Evolutionary conservation across 2,797 vertebrate species (phyloP), one percentile per base, ranked within the genome.

Genomic region (Sciaenops ocellatus): DNA sequence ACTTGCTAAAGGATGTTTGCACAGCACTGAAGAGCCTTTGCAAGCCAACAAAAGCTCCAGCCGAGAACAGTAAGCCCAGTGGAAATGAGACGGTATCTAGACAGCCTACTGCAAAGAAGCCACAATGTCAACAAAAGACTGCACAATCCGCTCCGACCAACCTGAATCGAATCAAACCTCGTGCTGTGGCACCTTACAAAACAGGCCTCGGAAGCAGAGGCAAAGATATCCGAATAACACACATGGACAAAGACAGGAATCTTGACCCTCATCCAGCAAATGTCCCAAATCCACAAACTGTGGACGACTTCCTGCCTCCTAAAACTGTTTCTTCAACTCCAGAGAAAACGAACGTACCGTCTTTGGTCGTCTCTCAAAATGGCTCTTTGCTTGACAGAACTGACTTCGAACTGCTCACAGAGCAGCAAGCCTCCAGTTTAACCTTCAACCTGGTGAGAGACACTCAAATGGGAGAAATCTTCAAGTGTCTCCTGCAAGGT

Each of bases 381-480:
- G 78, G 84, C 38, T 89, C 93, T 3, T 6, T 88, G 38, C 88
- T 94, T 20, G 94, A 96, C 78, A 97, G 95, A 83, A 82, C 96
- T 3, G 97, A 99, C 91, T 97, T 96, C 22, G 95, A 98, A 75
- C 96, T 97, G 56, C 97, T 98, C 42, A 98, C 97, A 2, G 97
- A 98, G 52, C 97, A 98, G 18, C 97, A 98, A 73, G 93, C 97
- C 0, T 97, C 97, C 73, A 98, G 97, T 87, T 94, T 99, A 56
- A 99, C 98, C 0, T 99, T 98, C 91, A 98, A 98, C 92, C 94
- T 99, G 76, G 97, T 98, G 3, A 97, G 96, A 71, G 98, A 99
- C 94, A 96, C 97, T 82, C 98, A 99, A 69, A 99, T 99, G 98
- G 98, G 98, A 68, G 98, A 99, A 76, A 97, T 99, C 86, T 99